Conservation (phyloP, 2,113 vertebrate species). For the Xerus inauris region DNA sequence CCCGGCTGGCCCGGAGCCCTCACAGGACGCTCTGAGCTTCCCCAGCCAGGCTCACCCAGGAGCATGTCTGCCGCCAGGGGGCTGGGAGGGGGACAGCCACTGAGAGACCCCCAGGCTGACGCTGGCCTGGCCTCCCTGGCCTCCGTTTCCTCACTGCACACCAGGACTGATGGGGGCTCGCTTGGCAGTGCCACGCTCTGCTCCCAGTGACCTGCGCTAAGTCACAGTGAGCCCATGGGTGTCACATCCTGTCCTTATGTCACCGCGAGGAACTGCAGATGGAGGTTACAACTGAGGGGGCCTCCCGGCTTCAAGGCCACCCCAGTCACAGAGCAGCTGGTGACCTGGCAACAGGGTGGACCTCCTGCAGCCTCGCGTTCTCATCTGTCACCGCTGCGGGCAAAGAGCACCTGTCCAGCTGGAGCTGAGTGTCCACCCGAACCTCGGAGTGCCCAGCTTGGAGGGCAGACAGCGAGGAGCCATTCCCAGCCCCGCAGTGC, state of each 20-base stretch:
- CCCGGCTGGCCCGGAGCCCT: neutral
- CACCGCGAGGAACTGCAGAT: neutral
- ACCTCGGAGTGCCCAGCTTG: too few species aligned
- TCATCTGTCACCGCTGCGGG: too few species aligned
- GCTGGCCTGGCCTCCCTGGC: neutral
- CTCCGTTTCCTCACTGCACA: neutral
- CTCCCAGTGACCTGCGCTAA: rapidly evolving
- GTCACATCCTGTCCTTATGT: neutral
- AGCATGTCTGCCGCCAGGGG: too few species aligned
- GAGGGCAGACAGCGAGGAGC: too few species aligned
- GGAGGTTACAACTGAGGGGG: neutral
- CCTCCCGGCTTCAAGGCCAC: neutral
- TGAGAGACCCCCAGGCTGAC: neutral
- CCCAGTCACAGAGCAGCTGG: neutral
- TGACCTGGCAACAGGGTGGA: too few species aligned
- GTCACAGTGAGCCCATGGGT: rapidly evolving
- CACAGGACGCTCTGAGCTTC: neutral
- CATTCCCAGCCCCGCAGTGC: too few species aligned
- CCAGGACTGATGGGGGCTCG: too few species aligned
- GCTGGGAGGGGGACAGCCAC: rapidly evolving
- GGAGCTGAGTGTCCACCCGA: too few species aligned
- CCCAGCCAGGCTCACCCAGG: too few species aligned
- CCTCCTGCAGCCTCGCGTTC: too few species aligned
- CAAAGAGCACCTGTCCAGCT: too few species aligned
- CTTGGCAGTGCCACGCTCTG: too few species aligned